Percentiles rank a stretch among this genome's conserved stretches.
Evolutionary conservation across 2,113 vertebrate species (phyloP).

Genomic region (Dissostichus mawsoni): DNA sequence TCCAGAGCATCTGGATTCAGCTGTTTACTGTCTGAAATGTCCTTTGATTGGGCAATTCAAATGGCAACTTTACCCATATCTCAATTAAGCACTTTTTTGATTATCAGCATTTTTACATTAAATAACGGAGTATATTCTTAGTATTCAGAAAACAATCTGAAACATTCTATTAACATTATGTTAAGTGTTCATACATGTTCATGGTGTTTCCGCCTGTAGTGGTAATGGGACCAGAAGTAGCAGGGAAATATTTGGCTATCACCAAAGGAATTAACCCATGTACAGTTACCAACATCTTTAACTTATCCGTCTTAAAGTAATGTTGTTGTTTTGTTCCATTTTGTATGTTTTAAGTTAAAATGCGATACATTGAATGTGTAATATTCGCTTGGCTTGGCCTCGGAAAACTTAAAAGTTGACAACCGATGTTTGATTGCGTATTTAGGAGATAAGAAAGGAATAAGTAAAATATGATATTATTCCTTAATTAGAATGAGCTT

Average conservation of each 20-base stretch:
- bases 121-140: neutral
- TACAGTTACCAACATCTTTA: conserved; percentile 2
- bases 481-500: too few relatives aligned
- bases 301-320: too few relatives aligned
- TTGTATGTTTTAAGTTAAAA: too few relatives aligned
- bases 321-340: too few relatives aligned
- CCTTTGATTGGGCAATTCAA: neutral
- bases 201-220: neutral
- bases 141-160: neutral
- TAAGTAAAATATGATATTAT: too few relatives aligned
- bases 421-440: too few relatives aligned
- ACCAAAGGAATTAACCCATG: neutral
- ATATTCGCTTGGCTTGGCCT: too few relatives aligned
- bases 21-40: neutral
- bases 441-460: too few relatives aligned
- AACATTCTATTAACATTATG: neutral
- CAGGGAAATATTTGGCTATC: conserved; percentile 7
- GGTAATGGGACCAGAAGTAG: conserved; percentile 41
- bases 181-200: neutral
- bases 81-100: neutral
- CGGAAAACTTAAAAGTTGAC: too few relatives aligned
- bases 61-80: neutral
- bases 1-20: neutral
- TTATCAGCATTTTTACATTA: neutral
- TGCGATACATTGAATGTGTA: too few relatives aligned